Percentiles rank a stretch among this genome's conserved stretches.
Evolutionary conservation across 23 tunicate species (phyloP).

Genomic region (Botrylloides violaceus): DNA sequence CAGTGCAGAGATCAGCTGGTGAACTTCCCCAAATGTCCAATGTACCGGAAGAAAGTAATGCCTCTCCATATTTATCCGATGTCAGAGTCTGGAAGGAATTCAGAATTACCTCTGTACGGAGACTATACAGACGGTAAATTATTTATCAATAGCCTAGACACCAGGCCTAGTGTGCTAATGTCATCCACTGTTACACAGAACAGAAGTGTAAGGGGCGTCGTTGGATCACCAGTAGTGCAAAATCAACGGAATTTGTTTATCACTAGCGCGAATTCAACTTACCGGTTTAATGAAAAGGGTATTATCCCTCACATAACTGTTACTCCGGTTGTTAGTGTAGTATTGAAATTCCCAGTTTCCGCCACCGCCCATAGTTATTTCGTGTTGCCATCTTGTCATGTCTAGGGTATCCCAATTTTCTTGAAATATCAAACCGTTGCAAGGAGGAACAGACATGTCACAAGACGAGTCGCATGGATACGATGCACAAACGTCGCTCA

Average conservation of each 20-base stretch:
- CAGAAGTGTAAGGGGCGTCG: too few relatives aligned
- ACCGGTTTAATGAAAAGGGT: slow-evolving; percentile 91
- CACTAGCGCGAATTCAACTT: too few relatives aligned
- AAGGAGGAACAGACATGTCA: slow-evolving; percentile 49
- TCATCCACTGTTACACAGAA: too few relatives aligned
- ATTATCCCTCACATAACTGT: slow-evolving; percentile 91
- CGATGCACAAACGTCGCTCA: slow-evolving; percentile 27
- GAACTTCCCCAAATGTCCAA: slow-evolving; percentile 28
- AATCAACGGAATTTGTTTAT: too few relatives aligned
- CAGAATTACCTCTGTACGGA: background rate
- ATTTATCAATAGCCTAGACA: too few relatives aligned
- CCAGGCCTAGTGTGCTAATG: too few relatives aligned
- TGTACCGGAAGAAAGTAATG: slow-evolving; percentile 13
- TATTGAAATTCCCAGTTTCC: slow-evolving; percentile 93
- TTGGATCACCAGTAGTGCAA: too few relatives aligned
- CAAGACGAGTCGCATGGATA: slow-evolving; percentile 59
- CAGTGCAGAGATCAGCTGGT: slow-evolving; percentile 38
- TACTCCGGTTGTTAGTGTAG: slow-evolving; percentile 79
- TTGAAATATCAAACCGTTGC: slow-evolving; percentile 88
- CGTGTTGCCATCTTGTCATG: slow-evolving; percentile 87
- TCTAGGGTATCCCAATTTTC: slow-evolving; percentile 82
- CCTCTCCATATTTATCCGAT: slow-evolving; percentile 14
- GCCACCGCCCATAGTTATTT: slow-evolving; percentile 90
- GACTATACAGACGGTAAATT: too few relatives aligned
- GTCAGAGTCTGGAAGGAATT: slow-evolving; percentile 14